Percentiles rank a stretch among this genome's conserved stretches.
phyloP scores from a whole-genome alignment of 2,888 invertebrate species.

The Thymelicus lineola region DNA sequence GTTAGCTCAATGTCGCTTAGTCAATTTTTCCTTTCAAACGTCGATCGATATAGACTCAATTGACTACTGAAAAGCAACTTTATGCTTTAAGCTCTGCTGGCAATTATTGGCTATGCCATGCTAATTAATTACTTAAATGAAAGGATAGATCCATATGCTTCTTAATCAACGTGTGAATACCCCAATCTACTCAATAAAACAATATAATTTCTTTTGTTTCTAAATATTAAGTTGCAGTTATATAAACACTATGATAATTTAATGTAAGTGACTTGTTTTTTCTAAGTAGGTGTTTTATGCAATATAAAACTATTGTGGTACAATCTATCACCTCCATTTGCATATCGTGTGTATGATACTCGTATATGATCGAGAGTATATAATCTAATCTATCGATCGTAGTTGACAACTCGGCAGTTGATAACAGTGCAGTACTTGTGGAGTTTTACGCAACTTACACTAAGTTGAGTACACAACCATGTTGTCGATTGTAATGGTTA shows the following conservation, averaged over 20 bases:
- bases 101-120: too few species aligned
- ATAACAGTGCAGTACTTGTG: slow-evolving; percentile 15
- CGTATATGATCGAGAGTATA: neutral
- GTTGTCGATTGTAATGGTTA: too few species aligned
- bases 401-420: slow-evolving; percentile 16
- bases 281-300: slow-evolving; percentile 1
- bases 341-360: neutral
- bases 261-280: neutral
- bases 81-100: too few species aligned
- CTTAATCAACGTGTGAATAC: too few species aligned
- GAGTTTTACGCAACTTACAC: slow-evolving; percentile 9
- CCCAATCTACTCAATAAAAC: too few species aligned
- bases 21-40: too few species aligned
- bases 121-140: too few species aligned
- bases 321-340: slow-evolving; percentile 2
- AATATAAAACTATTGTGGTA: slow-evolving; percentile 7
- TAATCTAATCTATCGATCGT: slow-evolving; percentile 24
- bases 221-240: neutral
- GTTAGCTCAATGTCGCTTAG: too few species aligned
- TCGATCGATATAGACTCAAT: neutral
- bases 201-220: too few species aligned
- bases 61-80: too few species aligned
- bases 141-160: too few species aligned
- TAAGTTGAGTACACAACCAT: too few species aligned
- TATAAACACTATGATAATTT: neutral